Base-by-base conservation (phyloP, 2,888 invertebrate species). In the Acanthosepion lycidas region DNA sequence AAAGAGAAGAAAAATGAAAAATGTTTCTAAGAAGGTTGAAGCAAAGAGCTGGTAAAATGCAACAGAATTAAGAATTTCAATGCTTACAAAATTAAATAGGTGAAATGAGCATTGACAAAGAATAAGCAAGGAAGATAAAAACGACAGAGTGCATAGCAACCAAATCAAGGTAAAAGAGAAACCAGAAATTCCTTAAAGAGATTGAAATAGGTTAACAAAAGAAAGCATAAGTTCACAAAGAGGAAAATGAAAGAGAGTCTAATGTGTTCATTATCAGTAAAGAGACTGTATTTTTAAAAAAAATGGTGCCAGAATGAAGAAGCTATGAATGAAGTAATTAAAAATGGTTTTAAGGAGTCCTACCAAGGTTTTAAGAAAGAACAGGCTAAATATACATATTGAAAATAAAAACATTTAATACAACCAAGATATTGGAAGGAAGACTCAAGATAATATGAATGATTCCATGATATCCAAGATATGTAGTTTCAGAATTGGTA, bases 41-140 rank as follows among this genome's bases (percentile, higher is more conserved):
- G 78, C 33, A 78, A 78, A 78, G 33, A 78, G 33, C n/a, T 78
- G 4, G 78, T n/a, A 78, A 78, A 78, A 23, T 64, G 64, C 64
- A 64, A 64, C 26, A 26, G 26, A 64, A 78, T 78, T 2, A 78
- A n/a, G 9, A 78, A 78, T 78, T 78, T n/a, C 78, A 78, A 78
- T 33, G n/a, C 78, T 78, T 78, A 78, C 78, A 78, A 78, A 78
- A 78, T 78, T 78, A 33, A 78, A 78, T 78, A n/a, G 78, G n/a
- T 78, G 78, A 15, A 5, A 33, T 18, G 78, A 33, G 78, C n/a
- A 78, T 9, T 78, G 78, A 15, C 9, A 33, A 59, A 59, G 23
- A 59, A 59, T 59, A 23, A 23, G 23, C 23, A 23, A 59, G 59
- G 59, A n/a, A 78, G n/a, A 15, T n/a, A n/a, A 78, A 28, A 18